Conservation (phyloP, 2,113 vertebrate genomes). For the Bagarius yarrelli region DNA sequence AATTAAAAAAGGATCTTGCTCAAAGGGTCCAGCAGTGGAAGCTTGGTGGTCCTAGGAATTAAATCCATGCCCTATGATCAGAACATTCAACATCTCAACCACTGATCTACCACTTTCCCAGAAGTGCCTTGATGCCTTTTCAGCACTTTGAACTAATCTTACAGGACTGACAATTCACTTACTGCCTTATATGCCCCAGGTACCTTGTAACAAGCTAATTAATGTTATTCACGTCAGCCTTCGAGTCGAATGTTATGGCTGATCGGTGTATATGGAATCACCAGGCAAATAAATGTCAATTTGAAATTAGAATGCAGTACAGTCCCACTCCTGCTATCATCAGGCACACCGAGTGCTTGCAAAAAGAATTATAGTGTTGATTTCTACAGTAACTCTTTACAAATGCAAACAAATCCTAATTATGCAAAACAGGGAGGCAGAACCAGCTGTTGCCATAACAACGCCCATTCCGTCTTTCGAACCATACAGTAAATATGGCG, state of each 20-base stretch:
- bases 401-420: constrained; percentile 46
- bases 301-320: constrained; percentile 1
- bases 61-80: no score
- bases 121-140: no score
- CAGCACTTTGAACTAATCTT: no score
- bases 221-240: not conserved
- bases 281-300: constrained; percentile 20
- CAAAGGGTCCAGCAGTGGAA: no score
- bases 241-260: not conserved
- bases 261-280: not conserved
- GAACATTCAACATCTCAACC: no score
- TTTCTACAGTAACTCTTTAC: constrained; percentile 40
- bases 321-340: constrained; percentile 2
- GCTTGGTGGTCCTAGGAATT: no score
- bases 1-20: no score
- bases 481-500: constrained; percentile 37
- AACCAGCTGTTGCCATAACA: constrained; percentile 42
- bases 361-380: constrained; percentile 28
- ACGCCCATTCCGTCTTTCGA: constrained; percentile 26
- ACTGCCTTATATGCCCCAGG: no score
- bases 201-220: constrained; percentile 41
- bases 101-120: no score
- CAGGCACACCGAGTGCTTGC: not conserved
- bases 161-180: no score
- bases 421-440: constrained; percentile 42